These are phyloP conservation scores for Cantharis rufa DNA, from an alignment of 2,888 invertebrate species.

Conservation along the genomic window DNA sequence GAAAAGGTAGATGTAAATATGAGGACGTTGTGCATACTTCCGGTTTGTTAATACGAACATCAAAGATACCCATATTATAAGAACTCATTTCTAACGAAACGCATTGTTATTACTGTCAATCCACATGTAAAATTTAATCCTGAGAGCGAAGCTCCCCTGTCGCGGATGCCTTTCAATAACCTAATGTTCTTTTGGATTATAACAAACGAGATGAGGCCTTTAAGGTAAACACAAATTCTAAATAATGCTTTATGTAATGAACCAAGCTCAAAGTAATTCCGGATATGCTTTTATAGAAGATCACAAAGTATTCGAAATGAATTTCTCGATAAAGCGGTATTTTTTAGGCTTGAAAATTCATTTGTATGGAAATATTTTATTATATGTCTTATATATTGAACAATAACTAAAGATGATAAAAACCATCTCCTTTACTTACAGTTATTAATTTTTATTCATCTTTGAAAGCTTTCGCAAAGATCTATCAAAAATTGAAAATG, in stretches of 20 bases:
- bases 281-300: slow-evolving; percentile 48
- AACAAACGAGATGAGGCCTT: slow-evolving; percentile 51
- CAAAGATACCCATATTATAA: slow-evolving; percentile 48
- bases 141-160: slow-evolving; percentile 44
- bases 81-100: slow-evolving; percentile 52
- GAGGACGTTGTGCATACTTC: slow-evolving; percentile 37
- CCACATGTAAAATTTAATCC: slow-evolving; percentile 58
- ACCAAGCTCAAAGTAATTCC: slow-evolving; percentile 44
- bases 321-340: slow-evolving; percentile 28
- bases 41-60: slow-evolving; percentile 54
- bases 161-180: slow-evolving; percentile 51
- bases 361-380: slow-evolving; percentile 24
- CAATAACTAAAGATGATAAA: slow-evolving; percentile 4
- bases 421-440: slow-evolving; percentile 7
- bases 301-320: slow-evolving; percentile 41
- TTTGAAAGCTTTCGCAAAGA: background rate
- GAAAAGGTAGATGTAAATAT: background rate
- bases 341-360: slow-evolving; percentile 18
- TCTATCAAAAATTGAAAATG: background rate
- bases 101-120: slow-evolving; percentile 57
- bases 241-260: slow-evolving; percentile 52
- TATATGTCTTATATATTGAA: slow-evolving; percentile 4
- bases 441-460: slow-evolving; percentile 13
- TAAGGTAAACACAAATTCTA: slow-evolving; percentile 51
- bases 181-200: slow-evolving; percentile 53